Base-by-base conservation (phyloP, 2,113 vertebrate genomes). In the Vimba vimba region DNA sequence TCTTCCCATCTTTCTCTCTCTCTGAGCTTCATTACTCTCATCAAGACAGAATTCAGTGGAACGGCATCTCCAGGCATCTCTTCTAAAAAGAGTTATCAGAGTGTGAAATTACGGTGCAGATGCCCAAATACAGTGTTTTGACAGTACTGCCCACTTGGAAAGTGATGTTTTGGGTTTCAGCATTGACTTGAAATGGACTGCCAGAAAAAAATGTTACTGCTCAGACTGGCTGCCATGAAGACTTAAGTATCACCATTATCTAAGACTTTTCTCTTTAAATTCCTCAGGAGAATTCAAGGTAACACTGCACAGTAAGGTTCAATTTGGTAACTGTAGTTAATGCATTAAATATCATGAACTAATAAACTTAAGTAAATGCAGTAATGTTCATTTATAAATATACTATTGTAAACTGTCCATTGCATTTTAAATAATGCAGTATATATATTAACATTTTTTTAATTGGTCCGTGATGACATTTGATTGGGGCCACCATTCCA, bases 1-100 rank as follows among this genome's bases (percentile, higher is more conserved):
- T 93, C 90, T 78, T 76, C 78, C 74, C 23, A 87, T 90, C 87
- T 89, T 66, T 74, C 71, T 47, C 71, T 79, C 88, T 85, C 87
- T 73, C 74, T 78, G 19, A 69, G 71, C 88, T 78, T 79, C 71
- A 87, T 75, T 85, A 88, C 82, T 43, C 73, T 84, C 66, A 91
- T 89, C 86, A 88, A 30, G 75, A 79, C 64, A 27, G 47, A 77
- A 88, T 88, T 52, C 39, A 82, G 60, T 62, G 33, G 15, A 86
- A 79, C 57, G 4, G 69, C 47, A 87, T 85, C 77, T 81, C 83
- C 50, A 55, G 84, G 36, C 73, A 47, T 74, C 57, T 52, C 55
- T 85, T 39, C 57, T 85, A 75, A 87, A 85, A 87, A 85, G 77
- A 62, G 79, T 87, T 76, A 85, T 62, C 23, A 55, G 86, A 73